Conservation (phyloP, 2,113 vertebrate species). For the Alethe diademata region DNA sequence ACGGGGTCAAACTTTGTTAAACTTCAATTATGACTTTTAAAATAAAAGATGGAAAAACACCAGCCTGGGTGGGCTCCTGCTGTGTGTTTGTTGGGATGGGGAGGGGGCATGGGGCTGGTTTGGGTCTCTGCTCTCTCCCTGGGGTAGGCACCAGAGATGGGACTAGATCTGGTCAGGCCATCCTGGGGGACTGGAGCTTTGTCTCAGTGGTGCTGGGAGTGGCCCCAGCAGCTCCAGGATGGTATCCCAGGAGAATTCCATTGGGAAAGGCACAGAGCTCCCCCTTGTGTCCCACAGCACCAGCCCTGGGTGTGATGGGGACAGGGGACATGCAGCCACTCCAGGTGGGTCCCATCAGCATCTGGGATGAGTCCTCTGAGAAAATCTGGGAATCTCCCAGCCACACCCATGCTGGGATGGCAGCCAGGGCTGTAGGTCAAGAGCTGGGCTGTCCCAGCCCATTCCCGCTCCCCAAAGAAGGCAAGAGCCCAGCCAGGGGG, state of each 20-base stretch:
- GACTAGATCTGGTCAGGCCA: too few relatives aligned
- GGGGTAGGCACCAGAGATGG: too few relatives aligned
- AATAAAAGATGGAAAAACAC: constrained; percentile 67
- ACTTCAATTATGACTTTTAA: constrained; percentile 79
- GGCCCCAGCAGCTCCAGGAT: background rate
- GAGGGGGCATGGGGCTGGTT: background rate
- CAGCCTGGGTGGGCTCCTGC: background rate
- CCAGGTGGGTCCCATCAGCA: background rate
- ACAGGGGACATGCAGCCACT: rapidly evolving
- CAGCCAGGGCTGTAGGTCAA: background rate
- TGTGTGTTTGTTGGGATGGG: background rate
- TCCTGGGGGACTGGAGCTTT: background rate
- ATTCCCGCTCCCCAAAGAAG: rapidly evolving
- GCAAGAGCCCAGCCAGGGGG: rapidly evolving
- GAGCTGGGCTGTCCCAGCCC: background rate
- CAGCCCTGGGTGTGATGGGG: rapidly evolving
- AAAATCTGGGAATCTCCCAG: background rate
- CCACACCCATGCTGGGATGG: rapidly evolving
- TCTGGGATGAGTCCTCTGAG: background rate
- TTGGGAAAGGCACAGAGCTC: rapidly evolving
- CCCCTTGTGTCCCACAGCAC: background rate
- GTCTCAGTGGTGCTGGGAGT: background rate
- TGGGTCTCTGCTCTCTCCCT: background rate
- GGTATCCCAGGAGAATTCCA: background rate
- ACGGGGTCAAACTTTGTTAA: constrained; percentile 71